Evolutionary conservation across 2,797 vertebrate species (phyloP), one percentile per base, ranked within the genome.

Genomic region (Periparus ater): DNA sequence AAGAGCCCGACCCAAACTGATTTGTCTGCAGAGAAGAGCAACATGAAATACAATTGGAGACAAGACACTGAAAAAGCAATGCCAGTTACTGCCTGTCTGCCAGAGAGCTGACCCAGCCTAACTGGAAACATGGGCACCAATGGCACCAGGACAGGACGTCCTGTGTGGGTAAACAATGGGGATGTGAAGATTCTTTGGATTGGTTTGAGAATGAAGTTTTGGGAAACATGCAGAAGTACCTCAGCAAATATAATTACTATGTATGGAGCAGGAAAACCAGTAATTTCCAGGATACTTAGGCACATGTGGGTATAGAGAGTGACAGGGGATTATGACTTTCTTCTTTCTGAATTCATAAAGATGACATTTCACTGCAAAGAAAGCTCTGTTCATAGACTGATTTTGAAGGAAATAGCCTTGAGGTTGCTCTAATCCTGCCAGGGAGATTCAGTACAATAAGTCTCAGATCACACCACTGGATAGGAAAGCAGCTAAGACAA

Each of bases 321-420:
- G 58, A 70, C n/a, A 30, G 16, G 17, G 45, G 77, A 87, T 91
- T 91, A 85, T 10, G 20, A 55, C 9, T 60, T 71, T 67, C 34
- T 72, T 85, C 68, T 55, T 92, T 75, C 51, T 86, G 42, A 85
- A 86, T 81, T 75, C 61, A 88, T 62, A 60, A 91, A 90, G 73
- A 45, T 73, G 55, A 89, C 63, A 88, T 76, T 76, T 96, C 67
- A 77, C 23, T 16, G 54, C 60, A 94, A 89, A 74, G 45, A 88
- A 87, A 83, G 54, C 61, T 80, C 68, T 92, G 38, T 91, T 92
- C 81, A 68, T 7, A 42, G 30, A 13, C 3, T 65, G 71, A 40
- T 72, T 68, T 77, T 80, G 78, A 88, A 88, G 54, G 47, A 90
- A 96, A 88, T 62, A 84, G 80, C 91, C 58, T 77, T 79, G 55